A percentile compares a stretch with the other conserved stretches of the same genome.
phyloP scores from a whole-genome alignment of 2,113 vertebrate species.

The Sinocyclocheilus rhinocerous region DNA sequence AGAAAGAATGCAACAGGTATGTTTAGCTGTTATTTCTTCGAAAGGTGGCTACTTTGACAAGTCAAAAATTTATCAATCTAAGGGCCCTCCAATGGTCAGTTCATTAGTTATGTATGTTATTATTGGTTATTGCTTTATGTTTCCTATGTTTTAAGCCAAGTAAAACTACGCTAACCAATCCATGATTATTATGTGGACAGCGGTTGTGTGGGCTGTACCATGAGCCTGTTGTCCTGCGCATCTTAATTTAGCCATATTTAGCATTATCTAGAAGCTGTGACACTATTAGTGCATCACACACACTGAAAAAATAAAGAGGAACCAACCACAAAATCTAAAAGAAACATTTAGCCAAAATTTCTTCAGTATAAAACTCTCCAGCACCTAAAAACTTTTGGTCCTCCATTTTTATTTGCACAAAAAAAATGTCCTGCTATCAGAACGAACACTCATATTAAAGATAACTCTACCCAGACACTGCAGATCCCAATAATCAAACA shows the following conservation, averaged over 20 bases:
- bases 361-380: background rate
- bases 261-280: background rate
- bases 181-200: background rate
- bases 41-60: background rate
- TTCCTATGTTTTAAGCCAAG: background rate
- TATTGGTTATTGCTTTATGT: background rate
- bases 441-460: background rate
- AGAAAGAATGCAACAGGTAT: no score
- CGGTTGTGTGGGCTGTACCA: background rate
- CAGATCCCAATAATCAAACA: slow-evolving; percentile 34
- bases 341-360: background rate
- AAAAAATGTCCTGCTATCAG: background rate
- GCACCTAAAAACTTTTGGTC: background rate
- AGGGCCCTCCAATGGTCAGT: background rate
- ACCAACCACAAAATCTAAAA: slow-evolving; percentile 11
- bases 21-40: no score
- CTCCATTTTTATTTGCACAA: background rate
- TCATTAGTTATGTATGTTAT: background rate
- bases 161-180: background rate
- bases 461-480: background rate
- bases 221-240: background rate
- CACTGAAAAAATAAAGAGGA: background rate
- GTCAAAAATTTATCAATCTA: no score
- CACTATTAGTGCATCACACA: background rate
- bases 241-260: slow-evolving; percentile 9